Conservation (phyloP, 2,113 vertebrate genomes). For the Apus apus region DNA sequence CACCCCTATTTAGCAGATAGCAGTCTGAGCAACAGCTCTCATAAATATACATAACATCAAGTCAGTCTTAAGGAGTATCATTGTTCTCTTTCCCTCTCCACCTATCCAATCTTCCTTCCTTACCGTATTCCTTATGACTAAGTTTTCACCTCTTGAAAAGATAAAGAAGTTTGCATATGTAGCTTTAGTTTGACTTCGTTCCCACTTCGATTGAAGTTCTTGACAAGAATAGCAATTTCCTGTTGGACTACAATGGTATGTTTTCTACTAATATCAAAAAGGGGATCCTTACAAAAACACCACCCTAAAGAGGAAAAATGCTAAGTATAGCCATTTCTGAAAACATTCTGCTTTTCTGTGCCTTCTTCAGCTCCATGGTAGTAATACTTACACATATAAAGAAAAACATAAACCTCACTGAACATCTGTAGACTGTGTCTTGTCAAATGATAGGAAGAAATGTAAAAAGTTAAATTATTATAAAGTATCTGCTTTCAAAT, state of each 20-base stretch:
- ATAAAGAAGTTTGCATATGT: background rate
- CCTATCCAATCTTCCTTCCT: background rate
- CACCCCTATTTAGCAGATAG: background rate
- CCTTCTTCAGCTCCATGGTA: background rate
- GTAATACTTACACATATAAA: background rate
- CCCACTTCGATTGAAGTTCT: background rate
- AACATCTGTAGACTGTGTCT: background rate
- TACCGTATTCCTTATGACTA: background rate
- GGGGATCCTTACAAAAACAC: background rate
- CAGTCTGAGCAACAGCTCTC: background rate
- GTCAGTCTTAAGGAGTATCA: background rate
- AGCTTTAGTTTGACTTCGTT: background rate
- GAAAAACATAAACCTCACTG: background rate
- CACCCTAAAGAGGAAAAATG: background rate
- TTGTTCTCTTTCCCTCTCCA: background rate
- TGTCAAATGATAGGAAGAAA: background rate
- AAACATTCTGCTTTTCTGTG: background rate
- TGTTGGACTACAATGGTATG: background rate
- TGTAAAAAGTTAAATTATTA: background rate
- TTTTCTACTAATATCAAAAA: background rate
- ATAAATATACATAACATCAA: background rate
- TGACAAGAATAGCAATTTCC: background rate
- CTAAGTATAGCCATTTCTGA: background rate
- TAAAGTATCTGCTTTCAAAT: background rate
- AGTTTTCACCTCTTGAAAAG: background rate